Base-by-base conservation (phyloP, 2,888 invertebrate species). In the Cantharis nigra region DNA sequence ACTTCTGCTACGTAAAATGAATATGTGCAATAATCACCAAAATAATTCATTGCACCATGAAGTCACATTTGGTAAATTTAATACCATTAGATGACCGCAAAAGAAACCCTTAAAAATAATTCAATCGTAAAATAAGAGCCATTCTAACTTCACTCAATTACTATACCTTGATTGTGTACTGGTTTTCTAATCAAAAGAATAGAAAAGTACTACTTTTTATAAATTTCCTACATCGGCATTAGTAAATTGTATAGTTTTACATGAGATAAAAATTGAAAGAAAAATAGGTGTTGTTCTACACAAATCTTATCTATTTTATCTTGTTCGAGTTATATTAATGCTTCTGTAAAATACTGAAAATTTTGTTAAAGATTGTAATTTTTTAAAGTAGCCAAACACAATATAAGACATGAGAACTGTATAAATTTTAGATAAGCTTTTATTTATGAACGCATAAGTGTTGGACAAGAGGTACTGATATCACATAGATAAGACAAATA, bases 21-120 rank as follows among this genome's bases (percentile, higher is more conserved):
- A 79, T 77, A 75, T 77, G 65, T 23, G 9, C 65, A 67, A 23
- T 67, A 72, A 70, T 75, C 79, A 72, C 72, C 75, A 71, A 79
- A 75, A 79, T 79, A 79, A 77, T 79, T 79, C 77, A 79, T 74
- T 79, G 77, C 70, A 71, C 72, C 77, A 79, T 78, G 75, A 79
- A 79, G 79, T 79, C 79, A 77, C 79, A 79, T 70, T 70, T 75
- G 63, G 75, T 72, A 74, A 67, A 77, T 79, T 79, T 79, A 79
- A 79, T 79, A 79, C 79, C 79, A 79, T 79, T 79, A 79, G 77
- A 33, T 75, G 75, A 77, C 77, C 77, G 70, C 77, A 79, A 77
- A 75, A 75, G 77, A 75, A 76, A 75, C 72, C 69, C 70, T 69
- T 26, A 69, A 74, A 70, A 76, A 73, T 67, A 74, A 73, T 72